phyloP scores from a whole-genome alignment of 2,797 vertebrate species.

The Sus cebifrons region DNA sequence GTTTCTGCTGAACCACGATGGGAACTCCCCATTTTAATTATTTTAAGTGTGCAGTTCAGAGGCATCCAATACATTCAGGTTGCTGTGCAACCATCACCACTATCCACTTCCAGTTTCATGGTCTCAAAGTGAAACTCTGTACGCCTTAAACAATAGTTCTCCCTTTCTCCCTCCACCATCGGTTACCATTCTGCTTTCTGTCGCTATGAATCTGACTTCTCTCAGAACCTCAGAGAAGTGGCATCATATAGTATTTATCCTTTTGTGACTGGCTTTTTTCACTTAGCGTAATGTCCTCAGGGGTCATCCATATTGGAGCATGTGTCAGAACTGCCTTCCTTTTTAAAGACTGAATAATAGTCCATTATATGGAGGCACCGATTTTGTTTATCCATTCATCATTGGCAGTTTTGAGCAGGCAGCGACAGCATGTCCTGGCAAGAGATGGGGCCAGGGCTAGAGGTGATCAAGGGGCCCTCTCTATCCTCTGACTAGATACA shows the following conservation, averaged over 20 bases:
- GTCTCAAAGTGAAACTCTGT: not conserved
- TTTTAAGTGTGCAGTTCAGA: not conserved
- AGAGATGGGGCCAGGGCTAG: not conserved
- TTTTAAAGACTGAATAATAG: not conserved
- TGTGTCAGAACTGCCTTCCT: not conserved
- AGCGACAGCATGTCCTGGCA: fast-evolving
- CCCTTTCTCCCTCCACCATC: fast-evolving
- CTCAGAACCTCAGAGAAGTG: not conserved
- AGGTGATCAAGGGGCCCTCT: not conserved
- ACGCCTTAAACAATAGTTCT: fast-evolving
- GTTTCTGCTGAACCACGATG: no score
- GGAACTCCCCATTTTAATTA: no score
- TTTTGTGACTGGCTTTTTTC: not conserved
- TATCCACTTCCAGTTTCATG: not conserved
- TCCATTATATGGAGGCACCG: not conserved
- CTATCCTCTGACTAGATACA: not conserved
- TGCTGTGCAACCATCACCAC: not conserved
- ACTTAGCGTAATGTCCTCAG: not conserved
- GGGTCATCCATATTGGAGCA: not conserved
- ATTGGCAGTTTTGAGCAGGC: not conserved
- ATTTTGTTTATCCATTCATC: not conserved
- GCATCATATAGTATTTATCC: no score
- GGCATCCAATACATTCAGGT: not conserved
- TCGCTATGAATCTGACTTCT: fast-evolving
- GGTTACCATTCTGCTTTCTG: not conserved